These are phyloP conservation scores for Emys orbicularis DNA, from an alignment of 2,797 vertebrate species.

Conservation along the genomic window DNA sequence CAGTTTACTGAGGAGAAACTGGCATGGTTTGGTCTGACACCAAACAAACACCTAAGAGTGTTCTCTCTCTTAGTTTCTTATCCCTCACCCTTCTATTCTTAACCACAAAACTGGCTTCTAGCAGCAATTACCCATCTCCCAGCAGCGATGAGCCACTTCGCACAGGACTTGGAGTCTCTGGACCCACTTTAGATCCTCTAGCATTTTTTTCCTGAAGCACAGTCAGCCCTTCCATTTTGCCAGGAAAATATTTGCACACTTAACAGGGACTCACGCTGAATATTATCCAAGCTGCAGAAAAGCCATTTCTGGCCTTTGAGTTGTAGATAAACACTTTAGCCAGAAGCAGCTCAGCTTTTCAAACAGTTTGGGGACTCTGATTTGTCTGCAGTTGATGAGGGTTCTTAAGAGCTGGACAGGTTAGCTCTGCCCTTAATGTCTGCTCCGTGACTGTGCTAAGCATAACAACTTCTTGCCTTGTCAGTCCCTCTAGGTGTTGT, in stretches of 20 bases:
- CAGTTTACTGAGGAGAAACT: not conserved
- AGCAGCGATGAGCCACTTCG: not conserved
- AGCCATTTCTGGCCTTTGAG: not conserved
- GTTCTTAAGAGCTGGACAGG: not conserved
- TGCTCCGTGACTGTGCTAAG: not conserved
- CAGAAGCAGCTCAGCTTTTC: not conserved
- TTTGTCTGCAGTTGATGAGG: not conserved
- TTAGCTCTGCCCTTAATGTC: not conserved
- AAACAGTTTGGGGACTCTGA: not conserved
- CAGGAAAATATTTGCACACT: fast-evolving
- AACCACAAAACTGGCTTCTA: not conserved
- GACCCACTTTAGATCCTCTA: not conserved
- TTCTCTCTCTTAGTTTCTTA: not conserved
- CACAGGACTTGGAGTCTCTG: not conserved
- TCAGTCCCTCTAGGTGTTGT: not conserved
- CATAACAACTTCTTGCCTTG: not conserved
- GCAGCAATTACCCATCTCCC: too few species aligned
- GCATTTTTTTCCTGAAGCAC: too few species aligned
- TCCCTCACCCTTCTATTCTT: not conserved
- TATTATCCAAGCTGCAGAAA: not conserved
- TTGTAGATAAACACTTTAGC: not conserved
- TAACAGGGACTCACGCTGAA: not conserved
- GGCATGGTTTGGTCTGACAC: too few species aligned
- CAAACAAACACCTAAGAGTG: too few species aligned
- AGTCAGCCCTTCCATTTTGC: fast-evolving